Evolutionary conservation across 2,113 vertebrate genomes (phyloP).

Genomic region (human (Homo sapiens)): GRCh38 chr11:120524001-120524500

Average conservation of each 20-base stretch:
- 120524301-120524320: not conserved
- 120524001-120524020: no score
- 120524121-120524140: no score
- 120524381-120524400: not conserved
- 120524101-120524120: no score
- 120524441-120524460: not conserved
- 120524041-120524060: no score
- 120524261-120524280: not conserved
- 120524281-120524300: not conserved
- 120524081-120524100: no score
- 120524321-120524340: not conserved
- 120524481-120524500: rapidly evolving
- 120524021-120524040: no score
- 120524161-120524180: no score
- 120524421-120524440: not conserved
- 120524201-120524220: rapidly evolving
- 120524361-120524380: not conserved
- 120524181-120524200: no score
- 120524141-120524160: no score
- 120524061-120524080: no score
- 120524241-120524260: not conserved
- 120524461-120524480: not conserved
- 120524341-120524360: not conserved
- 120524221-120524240: not conserved
- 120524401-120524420: not conserved